Percentiles rank a stretch among this genome's conserved stretches.
Conservation (phyloP, 2,888 invertebrate species). For the Drosophila trichaetosa region DNA sequence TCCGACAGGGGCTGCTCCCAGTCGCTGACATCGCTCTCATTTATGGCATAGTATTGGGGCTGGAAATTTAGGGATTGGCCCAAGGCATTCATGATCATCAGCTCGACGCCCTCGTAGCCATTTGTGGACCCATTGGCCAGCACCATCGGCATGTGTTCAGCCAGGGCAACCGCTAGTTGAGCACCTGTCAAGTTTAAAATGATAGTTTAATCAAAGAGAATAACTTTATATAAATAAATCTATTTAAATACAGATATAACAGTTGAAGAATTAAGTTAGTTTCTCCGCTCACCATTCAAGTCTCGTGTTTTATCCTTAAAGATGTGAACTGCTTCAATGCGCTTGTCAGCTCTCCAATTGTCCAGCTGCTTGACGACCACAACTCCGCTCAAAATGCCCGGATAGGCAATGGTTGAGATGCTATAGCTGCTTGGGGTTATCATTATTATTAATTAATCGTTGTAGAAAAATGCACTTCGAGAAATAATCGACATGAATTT, state of each 20-base stretch:
- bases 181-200: constrained; percentile 65
- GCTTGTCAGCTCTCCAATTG: constrained; percentile 88
- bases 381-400: constrained; percentile 86
- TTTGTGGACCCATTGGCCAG: constrained; percentile 39
- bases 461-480: neutral
- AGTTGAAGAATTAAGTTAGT: neutral
- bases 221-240: neutral
- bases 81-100: constrained; percentile 86
- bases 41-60: constrained; percentile 88
- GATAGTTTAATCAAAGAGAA: neutral
- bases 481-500: neutral
- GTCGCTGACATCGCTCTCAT: constrained; percentile 87
- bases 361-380: constrained; percentile 88
- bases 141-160: constrained; percentile 83
- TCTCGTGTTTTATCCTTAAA: constrained; percentile 83
- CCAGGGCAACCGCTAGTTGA: constrained; percentile 68
- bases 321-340: constrained; percentile 78
- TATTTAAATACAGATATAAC: accelerated
- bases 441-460: neutral
- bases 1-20: constrained; percentile 58
- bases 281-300: constrained; percentile 74
- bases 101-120: constrained; percentile 78
- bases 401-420: constrained; percentile 90
- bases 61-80: constrained; percentile 90
- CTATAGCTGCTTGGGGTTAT: constrained; percentile 87